phyloP scores from a whole-genome alignment of 2,888 invertebrate genomes.

The Xylota segnis region DNA sequence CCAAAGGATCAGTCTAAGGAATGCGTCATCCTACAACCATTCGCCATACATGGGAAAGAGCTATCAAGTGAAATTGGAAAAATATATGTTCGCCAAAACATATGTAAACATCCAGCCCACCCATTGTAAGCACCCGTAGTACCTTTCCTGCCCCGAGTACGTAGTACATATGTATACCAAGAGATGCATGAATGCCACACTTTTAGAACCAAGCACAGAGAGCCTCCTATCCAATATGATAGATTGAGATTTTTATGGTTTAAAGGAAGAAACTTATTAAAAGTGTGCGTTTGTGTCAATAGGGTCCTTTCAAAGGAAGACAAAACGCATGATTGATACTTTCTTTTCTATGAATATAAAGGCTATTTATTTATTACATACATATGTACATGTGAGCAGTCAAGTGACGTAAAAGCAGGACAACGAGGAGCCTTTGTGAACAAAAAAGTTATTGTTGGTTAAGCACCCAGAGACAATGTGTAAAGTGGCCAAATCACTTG shows the following conservation, averaged over 20 bases:
- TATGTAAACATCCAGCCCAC: neutral
- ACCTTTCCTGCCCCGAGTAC: neutral
- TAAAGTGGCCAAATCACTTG: neutral
- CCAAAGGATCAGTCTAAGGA: conserved; percentile 7
- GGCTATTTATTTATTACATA: neutral
- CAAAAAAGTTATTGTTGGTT: conserved; percentile 5
- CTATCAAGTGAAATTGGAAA: conserved; percentile 29
- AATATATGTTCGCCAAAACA: conserved; percentile 9
- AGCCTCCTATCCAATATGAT: conserved; percentile 3
- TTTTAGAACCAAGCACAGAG: neutral
- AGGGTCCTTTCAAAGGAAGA: conserved; percentile 5
- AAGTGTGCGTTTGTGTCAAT: neutral
- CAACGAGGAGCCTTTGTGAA: neutral
- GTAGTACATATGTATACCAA: neutral
- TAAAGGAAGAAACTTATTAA: conserved; percentile 11
- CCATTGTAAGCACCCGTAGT: neutral
- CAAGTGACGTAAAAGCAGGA: neutral
- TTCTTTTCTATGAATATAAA: conserved; percentile 1
- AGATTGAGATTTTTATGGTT: conserved; percentile 19
- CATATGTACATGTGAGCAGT: neutral
- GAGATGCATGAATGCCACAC: neutral
- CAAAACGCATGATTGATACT: conserved; percentile 13
- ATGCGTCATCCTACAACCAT: conserved; percentile 9
- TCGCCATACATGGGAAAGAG: neutral
- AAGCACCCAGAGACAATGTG: neutral